Evolutionary conservation across 2,113 vertebrate species (phyloP).

Genomic region (Ailurus styani): DNA sequence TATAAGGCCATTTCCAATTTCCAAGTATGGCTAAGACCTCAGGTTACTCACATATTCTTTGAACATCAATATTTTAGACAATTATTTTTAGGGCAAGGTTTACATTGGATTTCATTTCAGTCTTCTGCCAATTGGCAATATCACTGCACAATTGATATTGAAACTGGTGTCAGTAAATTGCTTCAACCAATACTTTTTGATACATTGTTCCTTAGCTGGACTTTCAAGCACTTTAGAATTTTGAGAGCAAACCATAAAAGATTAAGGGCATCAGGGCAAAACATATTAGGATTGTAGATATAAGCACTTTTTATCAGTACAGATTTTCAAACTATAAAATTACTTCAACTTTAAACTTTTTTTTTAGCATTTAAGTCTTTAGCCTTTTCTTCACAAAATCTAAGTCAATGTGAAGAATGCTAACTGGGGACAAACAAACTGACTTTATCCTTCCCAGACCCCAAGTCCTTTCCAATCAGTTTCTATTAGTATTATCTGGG

Average conservation of each 20-base stretch:
- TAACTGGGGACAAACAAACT: neutral
- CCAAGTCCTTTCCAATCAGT: neutral
- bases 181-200: neutral
- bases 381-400: neutral
- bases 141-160: constrained; percentile 17
- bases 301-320: constrained; percentile 5
- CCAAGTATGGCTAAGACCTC: neutral
- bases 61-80: constrained; percentile 48
- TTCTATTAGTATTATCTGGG: neutral
- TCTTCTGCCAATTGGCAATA: neutral
- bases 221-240: constrained; percentile 38
- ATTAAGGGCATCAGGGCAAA: constrained; percentile 47
- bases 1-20: constrained; percentile 44
- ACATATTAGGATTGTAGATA: constrained; percentile 47
- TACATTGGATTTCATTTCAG: constrained; percentile 53
- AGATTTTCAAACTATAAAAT: constrained; percentile 46
- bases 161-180: constrained; percentile 51
- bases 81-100: constrained; percentile 49
- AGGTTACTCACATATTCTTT: constrained; percentile 29
- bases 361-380: neutral
- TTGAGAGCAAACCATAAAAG: constrained; percentile 48
- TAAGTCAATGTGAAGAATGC: neutral
- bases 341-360: constrained; percentile 25
- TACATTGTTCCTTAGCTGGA: constrained; percentile 1
- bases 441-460: neutral